Evolutionary conservation across 2,888 invertebrate species (phyloP), one percentile per base, ranked within the genome.

Genomic region (Epistrophe eligans): DNA sequence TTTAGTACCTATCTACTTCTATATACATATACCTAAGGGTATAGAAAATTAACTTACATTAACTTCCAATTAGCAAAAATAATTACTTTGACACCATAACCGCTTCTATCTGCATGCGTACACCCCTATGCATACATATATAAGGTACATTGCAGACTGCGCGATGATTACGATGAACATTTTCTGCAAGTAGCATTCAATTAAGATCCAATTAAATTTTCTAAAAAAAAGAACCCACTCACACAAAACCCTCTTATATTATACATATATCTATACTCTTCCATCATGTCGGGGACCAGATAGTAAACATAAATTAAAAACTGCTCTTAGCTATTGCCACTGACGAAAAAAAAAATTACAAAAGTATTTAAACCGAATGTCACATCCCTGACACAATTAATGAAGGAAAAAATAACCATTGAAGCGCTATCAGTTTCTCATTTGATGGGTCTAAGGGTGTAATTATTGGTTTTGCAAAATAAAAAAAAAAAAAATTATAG

Each of bases 121-220:
- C 9, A 19, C 9, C 15, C 0, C n/a, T 5, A 6, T 1, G 19
- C 13, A 2, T 55, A n/a, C 43, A 62, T 17, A 1, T 4, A 10
- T 9, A 7, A n/a, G n/a, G n/a, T n/a, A n/a, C n/a, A n/a, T n/a
- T n/a, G n/a, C 13, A 40, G 15, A 43, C 24, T 60, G 8, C 11
- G 19, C 24, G 2, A 4, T 55, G 13, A 57, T 2, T 13, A 24
- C 19, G 35, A 35, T 45, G 52, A 15, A 35, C 24, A 24, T 24
- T 58, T n/a, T 60, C 67, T 67, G 66, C 67, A 76, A 77, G 77
- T 17, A 72, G 72, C 80, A 81, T 84, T 77, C 81, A 84, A 84
- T 84, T 84, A 84, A 77, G 76, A 72, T 80, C 66, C 77, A 80
- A 84, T 80, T 84, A 73, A 84, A 81, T 84, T 77, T 77, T 77